Conservation (phyloP, 2,113 vertebrate species). For the Anolis carolinensis region DNA sequence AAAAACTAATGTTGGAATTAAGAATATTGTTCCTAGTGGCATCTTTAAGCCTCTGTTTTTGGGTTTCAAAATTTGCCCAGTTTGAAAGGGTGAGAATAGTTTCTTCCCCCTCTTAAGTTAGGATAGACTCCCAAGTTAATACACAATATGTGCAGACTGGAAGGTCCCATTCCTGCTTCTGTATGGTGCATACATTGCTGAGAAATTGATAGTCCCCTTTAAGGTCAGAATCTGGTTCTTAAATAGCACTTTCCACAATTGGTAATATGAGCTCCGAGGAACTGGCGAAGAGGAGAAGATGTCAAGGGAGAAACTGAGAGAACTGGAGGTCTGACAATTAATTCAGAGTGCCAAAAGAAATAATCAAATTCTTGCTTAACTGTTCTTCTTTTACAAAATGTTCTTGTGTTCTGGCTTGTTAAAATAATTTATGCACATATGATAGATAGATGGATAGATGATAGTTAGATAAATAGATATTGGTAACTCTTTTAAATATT, state of each 20-base stretch:
- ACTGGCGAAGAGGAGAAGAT: constrained; percentile 40
- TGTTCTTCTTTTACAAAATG: background rate
- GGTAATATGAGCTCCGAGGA: constrained; percentile 55
- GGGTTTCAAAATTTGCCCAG: background rate
- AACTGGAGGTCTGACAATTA: constrained; percentile 48
- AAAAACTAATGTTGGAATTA: background rate
- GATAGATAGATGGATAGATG: too few relatives aligned
- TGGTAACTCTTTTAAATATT: background rate
- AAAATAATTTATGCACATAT: background rate
- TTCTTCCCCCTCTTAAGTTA: background rate
- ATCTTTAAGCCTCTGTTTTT: background rate
- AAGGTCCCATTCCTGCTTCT: constrained; percentile 24
- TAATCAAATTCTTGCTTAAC: background rate
- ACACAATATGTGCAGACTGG: background rate
- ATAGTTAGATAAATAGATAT: background rate
- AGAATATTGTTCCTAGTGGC: background rate
- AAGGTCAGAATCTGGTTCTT: constrained; percentile 25
- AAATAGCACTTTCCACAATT: constrained; percentile 45
- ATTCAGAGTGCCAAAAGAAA: constrained; percentile 41
- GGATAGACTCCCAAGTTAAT: constrained; percentile 8
- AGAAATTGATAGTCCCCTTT: constrained; percentile 37
- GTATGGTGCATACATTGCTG: constrained; percentile 28
- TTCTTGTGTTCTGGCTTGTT: background rate
- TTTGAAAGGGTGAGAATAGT: background rate
- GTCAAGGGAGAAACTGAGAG: constrained; percentile 50